phyloP scores from a whole-genome alignment of 2,888 invertebrate species.

The Tinea semifulvella region DNA sequence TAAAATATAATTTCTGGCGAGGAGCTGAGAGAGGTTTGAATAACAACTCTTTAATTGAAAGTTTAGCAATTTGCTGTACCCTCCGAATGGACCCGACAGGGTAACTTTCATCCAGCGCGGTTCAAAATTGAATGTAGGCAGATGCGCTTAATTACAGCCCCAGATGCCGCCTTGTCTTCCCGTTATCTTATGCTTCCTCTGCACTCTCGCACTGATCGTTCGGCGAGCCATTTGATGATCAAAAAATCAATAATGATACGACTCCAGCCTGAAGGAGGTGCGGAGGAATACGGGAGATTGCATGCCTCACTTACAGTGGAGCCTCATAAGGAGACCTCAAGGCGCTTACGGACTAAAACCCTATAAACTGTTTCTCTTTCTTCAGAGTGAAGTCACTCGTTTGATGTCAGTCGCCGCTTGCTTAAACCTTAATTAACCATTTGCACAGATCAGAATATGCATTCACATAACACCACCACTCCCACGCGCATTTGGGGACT shows the following conservation, averaged over 20 bases:
- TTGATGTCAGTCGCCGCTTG: no score
- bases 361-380: no score
- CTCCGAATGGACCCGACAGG: slow-evolving; percentile 59
- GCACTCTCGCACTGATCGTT: slow-evolving; percentile 58
- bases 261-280: neutral
- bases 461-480: no score
- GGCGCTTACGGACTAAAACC: no score
- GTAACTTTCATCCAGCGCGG: slow-evolving; percentile 58
- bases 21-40: slow-evolving; percentile 57
- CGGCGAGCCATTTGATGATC: slow-evolving; percentile 38
- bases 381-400: no score
- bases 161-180: slow-evolving; percentile 47
- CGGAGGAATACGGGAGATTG: no score
- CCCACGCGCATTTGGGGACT: no score
- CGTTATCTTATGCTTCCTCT: slow-evolving; percentile 19
- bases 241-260: slow-evolving; percentile 34
- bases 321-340: no score
- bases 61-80: slow-evolving; percentile 66
- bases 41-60: slow-evolving; percentile 68
- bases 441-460: no score
- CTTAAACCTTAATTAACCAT: no score
- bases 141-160: slow-evolving; percentile 63
- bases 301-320: no score
- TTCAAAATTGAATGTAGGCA: slow-evolving; percentile 67
- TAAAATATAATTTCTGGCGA: slow-evolving; percentile 57